These are phyloP conservation scores for Calliopsis andreniformis DNA, from an alignment of 1,140 invertebrate genomes.

Conservation along the genomic window DNA sequence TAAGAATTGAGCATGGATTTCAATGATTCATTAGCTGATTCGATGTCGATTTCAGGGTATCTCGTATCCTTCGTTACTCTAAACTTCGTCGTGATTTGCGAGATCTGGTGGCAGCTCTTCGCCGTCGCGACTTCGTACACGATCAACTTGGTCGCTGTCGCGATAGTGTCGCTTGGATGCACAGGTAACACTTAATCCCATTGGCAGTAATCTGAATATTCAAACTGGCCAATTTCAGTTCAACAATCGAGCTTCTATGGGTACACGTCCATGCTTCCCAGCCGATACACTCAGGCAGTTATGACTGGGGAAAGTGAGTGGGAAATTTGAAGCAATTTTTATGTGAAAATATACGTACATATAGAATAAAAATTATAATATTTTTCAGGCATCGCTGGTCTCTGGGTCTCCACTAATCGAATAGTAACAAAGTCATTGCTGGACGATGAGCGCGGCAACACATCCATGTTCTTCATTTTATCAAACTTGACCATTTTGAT, in stretches of 20 bases:
- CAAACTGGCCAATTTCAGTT: conserved; percentile 83
- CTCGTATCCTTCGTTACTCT: conserved; percentile 90
- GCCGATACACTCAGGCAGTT: conserved; percentile 94
- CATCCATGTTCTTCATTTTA: conserved; percentile 91
- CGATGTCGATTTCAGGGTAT: conserved; percentile 84
- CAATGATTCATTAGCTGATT: too few relatives aligned
- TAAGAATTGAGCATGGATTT: conserved; percentile 74
- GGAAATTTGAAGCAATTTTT: conserved; percentile 7
- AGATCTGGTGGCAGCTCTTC: conserved; percentile 92
- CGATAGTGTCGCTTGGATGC: conserved; percentile 92
- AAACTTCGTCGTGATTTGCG: conserved; percentile 91
- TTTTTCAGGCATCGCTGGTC: conserved; percentile 88
- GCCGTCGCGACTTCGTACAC: conserved; percentile 87
- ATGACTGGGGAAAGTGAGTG: conserved; percentile 96
- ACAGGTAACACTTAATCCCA: conserved; percentile 83
- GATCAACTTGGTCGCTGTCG: conserved; percentile 91
- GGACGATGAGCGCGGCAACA: conserved; percentile 88
- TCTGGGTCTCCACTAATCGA: conserved; percentile 91
- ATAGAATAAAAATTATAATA: background rate
- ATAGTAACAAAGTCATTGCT: conserved; percentile 91
- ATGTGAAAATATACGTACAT: background rate
- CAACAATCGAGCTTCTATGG: conserved; percentile 97
- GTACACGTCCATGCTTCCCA: conserved; percentile 95
- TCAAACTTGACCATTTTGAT: conserved; percentile 88
- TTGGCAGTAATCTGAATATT: too few relatives aligned